These are phyloP conservation scores for Tadarida brasiliensis DNA, from an alignment of 2,797 vertebrate genomes.

Conservation along the genomic window DNA sequence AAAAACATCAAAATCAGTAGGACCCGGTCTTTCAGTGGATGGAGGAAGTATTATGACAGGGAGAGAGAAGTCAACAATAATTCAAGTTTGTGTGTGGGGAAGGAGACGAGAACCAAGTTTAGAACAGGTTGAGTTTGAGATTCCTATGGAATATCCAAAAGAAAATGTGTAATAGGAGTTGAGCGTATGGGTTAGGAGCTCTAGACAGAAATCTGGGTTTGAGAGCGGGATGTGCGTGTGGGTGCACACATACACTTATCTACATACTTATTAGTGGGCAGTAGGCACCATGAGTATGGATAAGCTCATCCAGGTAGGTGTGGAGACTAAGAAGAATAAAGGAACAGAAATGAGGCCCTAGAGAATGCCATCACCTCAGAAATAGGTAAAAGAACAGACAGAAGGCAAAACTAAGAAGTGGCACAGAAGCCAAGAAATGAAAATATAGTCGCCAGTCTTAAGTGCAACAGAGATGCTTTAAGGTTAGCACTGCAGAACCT, in stretches of 20 bases:
- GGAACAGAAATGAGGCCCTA: conserved; percentile 19
- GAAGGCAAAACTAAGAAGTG: not conserved
- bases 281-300: not conserved
- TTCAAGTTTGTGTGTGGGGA: not conserved
- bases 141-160: not conserved
- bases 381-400: not conserved
- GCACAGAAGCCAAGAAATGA: not conserved
- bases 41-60: not conserved
- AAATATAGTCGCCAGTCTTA: not conserved
- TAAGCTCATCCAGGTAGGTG: not conserved
- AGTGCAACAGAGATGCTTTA: not conserved
- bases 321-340: not conserved
- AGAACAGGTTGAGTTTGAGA: not conserved
- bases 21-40: not conserved
- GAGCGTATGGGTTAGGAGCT: not conserved
- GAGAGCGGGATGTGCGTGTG: not conserved
- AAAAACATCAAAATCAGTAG: not conserved
- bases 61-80: not conserved
- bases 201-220: not conserved
- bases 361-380: conserved; percentile 10
- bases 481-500: not conserved
- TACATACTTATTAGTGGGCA: not conserved
- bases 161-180: not conserved
- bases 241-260: not conserved
- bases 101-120: not conserved